Evolutionary conservation across 2,888 invertebrate genomes (phyloP).

Genomic region (Colletes collaris): DNA sequence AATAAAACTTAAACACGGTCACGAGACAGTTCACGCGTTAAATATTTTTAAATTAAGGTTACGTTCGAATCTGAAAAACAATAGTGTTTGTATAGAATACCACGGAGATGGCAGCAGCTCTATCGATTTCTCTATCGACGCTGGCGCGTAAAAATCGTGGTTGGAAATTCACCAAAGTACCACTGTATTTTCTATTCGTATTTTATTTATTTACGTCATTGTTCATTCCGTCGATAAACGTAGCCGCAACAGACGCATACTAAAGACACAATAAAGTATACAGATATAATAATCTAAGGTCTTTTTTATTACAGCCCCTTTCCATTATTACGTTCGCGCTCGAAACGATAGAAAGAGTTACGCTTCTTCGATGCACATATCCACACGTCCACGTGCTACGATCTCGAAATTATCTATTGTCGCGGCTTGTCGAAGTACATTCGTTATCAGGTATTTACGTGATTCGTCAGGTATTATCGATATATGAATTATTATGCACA

Average conservation of each 20-base stretch:
- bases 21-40: no score
- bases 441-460: constrained; percentile 24
- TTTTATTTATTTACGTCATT: constrained; percentile 51
- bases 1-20: no score
- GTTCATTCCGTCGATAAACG: constrained; percentile 38
- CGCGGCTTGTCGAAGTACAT: constrained; percentile 27
- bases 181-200: constrained; percentile 38
- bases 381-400: constrained; percentile 14
- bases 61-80: no score
- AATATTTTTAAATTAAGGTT: no score
- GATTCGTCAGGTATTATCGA: constrained; percentile 29
- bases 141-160: neutral
- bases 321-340: constrained; percentile 27
- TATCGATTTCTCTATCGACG: neutral
- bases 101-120: no score
- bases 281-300: constrained; percentile 42
- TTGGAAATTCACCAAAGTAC: constrained; percentile 45
- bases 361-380: constrained; percentile 36
- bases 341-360: constrained; percentile 43
- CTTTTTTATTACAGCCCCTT: constrained; percentile 27
- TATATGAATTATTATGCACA: constrained; percentile 30
- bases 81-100: neutral
- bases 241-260: constrained; percentile 35
- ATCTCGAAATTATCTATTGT: constrained; percentile 43
- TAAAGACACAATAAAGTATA: constrained; percentile 52